Evolutionary conservation across 2,797 vertebrate genomes (phyloP).

Genomic region (Microctenopoma steveboyesi): DNA sequence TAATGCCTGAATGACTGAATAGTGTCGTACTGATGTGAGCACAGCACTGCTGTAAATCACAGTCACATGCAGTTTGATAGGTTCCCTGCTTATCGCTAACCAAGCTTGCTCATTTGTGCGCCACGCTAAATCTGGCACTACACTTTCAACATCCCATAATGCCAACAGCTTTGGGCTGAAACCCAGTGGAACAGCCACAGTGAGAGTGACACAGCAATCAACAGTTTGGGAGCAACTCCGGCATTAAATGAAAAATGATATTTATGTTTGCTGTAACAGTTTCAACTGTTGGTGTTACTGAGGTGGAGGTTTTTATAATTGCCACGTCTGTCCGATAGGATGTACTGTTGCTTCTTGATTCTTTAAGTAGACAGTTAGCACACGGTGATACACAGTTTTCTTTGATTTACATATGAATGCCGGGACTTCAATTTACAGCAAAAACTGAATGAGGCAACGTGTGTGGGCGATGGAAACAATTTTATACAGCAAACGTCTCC

Average conservation of each 20-base stretch:
- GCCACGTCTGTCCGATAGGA: no score
- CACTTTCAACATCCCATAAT: conserved; percentile 37
- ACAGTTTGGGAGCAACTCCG: conserved; percentile 54
- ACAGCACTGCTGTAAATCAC: conserved; percentile 22
- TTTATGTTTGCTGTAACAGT: background rate
- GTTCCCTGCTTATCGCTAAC: conserved; percentile 55
- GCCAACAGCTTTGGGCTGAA: conserved; percentile 29
- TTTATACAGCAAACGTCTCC: no score
- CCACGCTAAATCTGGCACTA: conserved; percentile 40
- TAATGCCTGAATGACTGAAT: conserved; percentile 24
- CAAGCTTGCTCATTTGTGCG: conserved; percentile 43
- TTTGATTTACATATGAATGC: no score
- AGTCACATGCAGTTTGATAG: conserved; percentile 27
- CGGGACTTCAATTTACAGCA: no score
- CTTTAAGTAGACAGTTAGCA: no score
- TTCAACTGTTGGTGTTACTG: no score
- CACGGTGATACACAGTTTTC: no score
- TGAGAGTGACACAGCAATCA: conserved; percentile 38
- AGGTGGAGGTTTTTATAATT: background rate
- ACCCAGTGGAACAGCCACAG: conserved; percentile 18
- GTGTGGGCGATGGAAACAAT: no score
- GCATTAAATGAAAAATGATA: conserved; percentile 25
- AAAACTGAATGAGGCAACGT: no score
- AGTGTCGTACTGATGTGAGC: conserved; percentile 36
- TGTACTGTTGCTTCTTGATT: no score